phyloP scores from a whole-genome alignment of 2,113 vertebrate species.

The Rhipidura dahli region DNA sequence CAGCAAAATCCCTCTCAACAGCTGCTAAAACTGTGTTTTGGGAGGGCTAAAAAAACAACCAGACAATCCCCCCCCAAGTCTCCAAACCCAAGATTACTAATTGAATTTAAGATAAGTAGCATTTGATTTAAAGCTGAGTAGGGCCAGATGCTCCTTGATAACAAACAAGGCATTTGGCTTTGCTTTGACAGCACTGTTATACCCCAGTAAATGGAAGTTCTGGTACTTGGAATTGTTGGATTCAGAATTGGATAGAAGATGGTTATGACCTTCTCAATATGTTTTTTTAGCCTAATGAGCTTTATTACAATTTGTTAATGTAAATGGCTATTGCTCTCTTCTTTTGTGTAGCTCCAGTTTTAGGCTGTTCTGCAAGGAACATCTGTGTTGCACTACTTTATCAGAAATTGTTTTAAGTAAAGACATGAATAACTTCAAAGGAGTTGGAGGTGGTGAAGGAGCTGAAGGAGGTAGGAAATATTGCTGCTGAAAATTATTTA shows the following conservation, averaged over 20 bases:
- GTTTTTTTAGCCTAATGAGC: constrained; percentile 3
- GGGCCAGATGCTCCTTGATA: background rate
- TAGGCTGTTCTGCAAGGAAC: constrained; percentile 15
- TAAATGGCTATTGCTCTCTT: background rate
- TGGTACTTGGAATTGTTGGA: background rate
- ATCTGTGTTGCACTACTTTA: constrained; percentile 38
- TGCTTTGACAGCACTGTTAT: background rate
- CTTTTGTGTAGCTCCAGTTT: constrained; percentile 15
- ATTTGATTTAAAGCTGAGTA: constrained; percentile 16
- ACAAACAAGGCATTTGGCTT: background rate
- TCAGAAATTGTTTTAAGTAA: constrained; percentile 34
- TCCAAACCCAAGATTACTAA: background rate
- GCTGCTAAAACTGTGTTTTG: constrained; percentile 21
- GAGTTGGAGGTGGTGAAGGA: constrained; percentile 12
- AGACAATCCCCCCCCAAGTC: background rate
- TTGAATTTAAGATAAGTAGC: background rate
- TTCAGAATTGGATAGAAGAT: background rate
- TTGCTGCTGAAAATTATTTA: constrained; percentile 35
- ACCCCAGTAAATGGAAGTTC: background rate
- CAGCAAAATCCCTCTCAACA: background rate
- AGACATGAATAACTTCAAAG: constrained; percentile 12
- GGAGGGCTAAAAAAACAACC: background rate
- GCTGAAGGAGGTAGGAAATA: constrained; percentile 42
- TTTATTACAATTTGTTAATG: background rate
- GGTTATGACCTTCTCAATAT: background rate